Base-by-base conservation (phyloP, 2,888 invertebrate genomes). In the Nephrocerus scutellatus region DNA sequence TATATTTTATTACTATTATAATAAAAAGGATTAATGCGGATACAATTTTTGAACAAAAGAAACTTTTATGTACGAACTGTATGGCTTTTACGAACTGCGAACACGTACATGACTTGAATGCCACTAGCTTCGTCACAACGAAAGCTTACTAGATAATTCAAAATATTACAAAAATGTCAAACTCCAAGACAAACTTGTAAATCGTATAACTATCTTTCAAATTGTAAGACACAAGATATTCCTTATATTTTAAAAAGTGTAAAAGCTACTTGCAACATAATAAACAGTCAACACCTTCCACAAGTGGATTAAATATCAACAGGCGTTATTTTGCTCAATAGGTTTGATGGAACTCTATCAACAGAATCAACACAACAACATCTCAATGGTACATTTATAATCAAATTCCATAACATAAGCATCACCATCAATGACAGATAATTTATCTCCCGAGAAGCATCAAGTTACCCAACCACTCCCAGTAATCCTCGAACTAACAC, bases 231-330 rank as follows among this genome's bases (percentile, higher is more conserved):
- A n/a, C 16, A 31, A n/a, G 20, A 36, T 21, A 22, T 36, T 10
- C 36, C 43, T 15, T 36, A 43, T 24, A 16, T 36, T 19, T 22
- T 43, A 9, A 43, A 32, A 29, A 36, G 33, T 14, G 14, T 14
- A 22, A 26, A 31, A 20, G 36, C 40, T 22, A 44, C 19, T n/a
- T 44, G 39, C 16, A 43, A 29, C 26, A 13, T 10, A 9, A 31
- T 38, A 18, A 44, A 38, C 20, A 34, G 18, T 30, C 37, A 37
- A 19, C 44, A 44, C 10, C 15, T 37, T 4, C 41, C 41, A 9
- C 19, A 18, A 26, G 23, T 39, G 15, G 39, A 36, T 12, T 35
- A 39, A 31, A 15, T 31, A 16, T 22, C 39, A 35, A 6, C 30
- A 12, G 43, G 43, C 10, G 19, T 36, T 18, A 19, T 43, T 13